phyloP scores from a whole-genome alignment of 2,888 invertebrate genomes.

The Leptodirus hochenwartii region DNA sequence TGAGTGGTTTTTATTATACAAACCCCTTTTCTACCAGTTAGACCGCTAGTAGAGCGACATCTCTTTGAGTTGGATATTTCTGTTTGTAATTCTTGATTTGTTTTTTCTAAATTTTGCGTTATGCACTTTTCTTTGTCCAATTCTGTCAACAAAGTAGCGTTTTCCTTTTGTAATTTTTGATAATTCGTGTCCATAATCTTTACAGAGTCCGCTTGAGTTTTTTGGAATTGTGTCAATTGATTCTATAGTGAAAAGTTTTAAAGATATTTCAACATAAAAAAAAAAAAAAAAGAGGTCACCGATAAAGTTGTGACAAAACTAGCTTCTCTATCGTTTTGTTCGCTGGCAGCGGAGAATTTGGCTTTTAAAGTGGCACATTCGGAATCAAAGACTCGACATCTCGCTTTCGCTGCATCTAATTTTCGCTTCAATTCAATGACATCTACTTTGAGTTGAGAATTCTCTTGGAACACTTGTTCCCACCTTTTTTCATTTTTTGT shows the following conservation, averaged over 20 bases:
- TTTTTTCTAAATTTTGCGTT: slow-evolving; percentile 31
- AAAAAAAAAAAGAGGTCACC: slow-evolving; percentile 21
- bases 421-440: slow-evolving; percentile 42
- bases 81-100: slow-evolving; percentile 27
- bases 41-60: too few relatives aligned
- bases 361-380: slow-evolving; percentile 38
- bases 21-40: too few relatives aligned
- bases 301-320: slow-evolving; percentile 41
- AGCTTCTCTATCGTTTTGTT: slow-evolving; percentile 45
- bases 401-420: slow-evolving; percentile 44
- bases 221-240: slow-evolving; percentile 32
- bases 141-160: slow-evolving; percentile 18
- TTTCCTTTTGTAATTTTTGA: slow-evolving; percentile 24
- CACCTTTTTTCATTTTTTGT: slow-evolving; percentile 19
- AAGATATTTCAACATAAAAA: slow-evolving; percentile 6
- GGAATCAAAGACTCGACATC: slow-evolving; percentile 47
- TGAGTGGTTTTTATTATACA: too few relatives aligned
- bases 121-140: slow-evolving; percentile 31
- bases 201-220: slow-evolving; percentile 30
- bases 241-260: slow-evolving; percentile 8
- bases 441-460: slow-evolving; percentile 32
- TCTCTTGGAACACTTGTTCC: slow-evolving; percentile 40
- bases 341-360: slow-evolving; percentile 38
- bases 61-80: slow-evolving; percentile 7
- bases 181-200: slow-evolving; percentile 32